These are phyloP conservation scores for Ciconia maguari DNA, from an alignment of 2,113 vertebrate genomes.

Conservation along the genomic window DNA sequence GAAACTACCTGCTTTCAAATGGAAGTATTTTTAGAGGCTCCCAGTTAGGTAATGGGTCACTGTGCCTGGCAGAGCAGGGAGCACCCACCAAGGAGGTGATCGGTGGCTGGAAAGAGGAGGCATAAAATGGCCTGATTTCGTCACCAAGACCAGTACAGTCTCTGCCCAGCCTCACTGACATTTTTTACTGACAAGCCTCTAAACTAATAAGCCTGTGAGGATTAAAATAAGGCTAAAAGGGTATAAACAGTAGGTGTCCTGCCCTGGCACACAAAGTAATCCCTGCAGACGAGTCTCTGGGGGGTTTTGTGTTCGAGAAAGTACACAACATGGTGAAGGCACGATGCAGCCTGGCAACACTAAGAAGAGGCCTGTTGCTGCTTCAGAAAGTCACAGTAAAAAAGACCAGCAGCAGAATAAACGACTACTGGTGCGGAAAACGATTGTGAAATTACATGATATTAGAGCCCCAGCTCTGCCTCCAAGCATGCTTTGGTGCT, in stretches of 20 bases:
- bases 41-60: not conserved
- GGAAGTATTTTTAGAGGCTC: not conserved
- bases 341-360: not conserved
- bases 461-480: not conserved
- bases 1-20: not conserved
- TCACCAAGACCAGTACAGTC: not conserved
- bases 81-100: not conserved
- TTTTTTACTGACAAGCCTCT: not conserved
- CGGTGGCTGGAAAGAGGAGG: not conserved
- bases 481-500: not conserved
- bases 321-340: no score
- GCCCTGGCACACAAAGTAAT: not conserved
- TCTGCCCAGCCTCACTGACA: not conserved
- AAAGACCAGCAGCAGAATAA: not conserved
- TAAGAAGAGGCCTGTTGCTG: not conserved
- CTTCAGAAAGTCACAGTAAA: not conserved
- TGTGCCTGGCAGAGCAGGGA: not conserved
- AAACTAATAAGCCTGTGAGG: not conserved
- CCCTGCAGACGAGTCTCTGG: not conserved
- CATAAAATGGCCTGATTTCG: not conserved
- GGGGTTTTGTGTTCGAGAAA: not conserved
- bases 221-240: not conserved
- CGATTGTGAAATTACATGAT: not conserved
- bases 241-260: not conserved
- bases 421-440: not conserved